phyloP scores from a whole-genome alignment of 2,888 invertebrate genomes.

The Anoncus sp. region DNA sequence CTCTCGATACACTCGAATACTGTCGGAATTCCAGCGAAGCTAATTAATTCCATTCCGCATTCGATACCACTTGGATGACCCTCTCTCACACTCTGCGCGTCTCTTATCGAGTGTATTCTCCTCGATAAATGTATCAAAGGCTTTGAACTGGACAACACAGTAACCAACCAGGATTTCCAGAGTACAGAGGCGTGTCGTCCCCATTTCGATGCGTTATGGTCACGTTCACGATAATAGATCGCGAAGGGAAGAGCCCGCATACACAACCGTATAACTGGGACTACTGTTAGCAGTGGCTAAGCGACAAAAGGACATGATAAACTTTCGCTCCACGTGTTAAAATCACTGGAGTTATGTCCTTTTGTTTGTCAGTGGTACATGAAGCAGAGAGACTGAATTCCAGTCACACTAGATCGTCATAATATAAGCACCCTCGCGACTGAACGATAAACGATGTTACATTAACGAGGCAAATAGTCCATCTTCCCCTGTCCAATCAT shows the following conservation, averaged over 20 bases:
- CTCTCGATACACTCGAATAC: constrained; percentile 12
- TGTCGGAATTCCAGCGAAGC: not conserved
- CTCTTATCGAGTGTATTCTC: not conserved
- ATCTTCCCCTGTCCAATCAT: too few species aligned
- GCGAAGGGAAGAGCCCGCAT: too few species aligned
- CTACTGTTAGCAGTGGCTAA: too few species aligned
- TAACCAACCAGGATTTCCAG: not conserved
- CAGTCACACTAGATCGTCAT: constrained; percentile 16
- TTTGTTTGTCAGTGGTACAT: not conserved
- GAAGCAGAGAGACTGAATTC: not conserved
- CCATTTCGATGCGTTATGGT: not conserved
- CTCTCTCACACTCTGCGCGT: not conserved
- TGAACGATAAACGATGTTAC: constrained; percentile 4
- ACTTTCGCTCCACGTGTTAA: not conserved
- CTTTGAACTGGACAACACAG: not conserved
- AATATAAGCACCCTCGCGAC: constrained; percentile 7
- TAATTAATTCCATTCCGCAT: constrained; percentile 49
- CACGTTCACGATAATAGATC: constrained; percentile 26
- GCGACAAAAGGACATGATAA: not conserved
- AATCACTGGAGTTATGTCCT: not conserved
- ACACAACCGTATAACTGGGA: too few species aligned
- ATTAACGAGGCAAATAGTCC: not conserved
- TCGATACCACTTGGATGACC: constrained; percentile 19
- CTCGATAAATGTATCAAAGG: constrained; percentile 52
- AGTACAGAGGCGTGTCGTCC: not conserved